Evolutionary conservation across 2,888 invertebrate species (phyloP).

Genomic region (Coecobrya sp.): DNA sequence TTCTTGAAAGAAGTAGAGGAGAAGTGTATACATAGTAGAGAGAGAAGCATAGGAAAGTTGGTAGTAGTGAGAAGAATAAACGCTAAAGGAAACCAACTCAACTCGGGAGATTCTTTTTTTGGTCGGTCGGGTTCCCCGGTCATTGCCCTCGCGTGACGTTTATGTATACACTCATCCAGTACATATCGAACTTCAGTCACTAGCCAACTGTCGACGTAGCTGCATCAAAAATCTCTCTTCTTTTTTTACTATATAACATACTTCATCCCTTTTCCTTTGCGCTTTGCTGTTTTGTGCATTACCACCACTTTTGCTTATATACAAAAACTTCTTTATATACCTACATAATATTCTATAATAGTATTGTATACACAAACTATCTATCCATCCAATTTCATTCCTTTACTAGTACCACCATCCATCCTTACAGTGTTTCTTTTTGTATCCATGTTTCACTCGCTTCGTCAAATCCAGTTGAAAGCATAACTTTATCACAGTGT

Average conservation of each 20-base stretch:
- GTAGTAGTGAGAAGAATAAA: constrained; percentile 6
- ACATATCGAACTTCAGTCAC: constrained; percentile 79
- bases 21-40: neutral
- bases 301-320: constrained; percentile 26
- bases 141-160: constrained; percentile 86
- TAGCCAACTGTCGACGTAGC: constrained; percentile 77
- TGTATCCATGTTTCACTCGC: no score
- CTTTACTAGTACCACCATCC: neutral
- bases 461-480: no score
- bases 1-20: constrained; percentile 1
- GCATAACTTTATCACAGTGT: no score
- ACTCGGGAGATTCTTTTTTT: constrained; percentile 76
- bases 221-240: constrained; percentile 66
- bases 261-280: neutral
- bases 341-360: neutral
- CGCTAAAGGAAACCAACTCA: constrained; percentile 48
- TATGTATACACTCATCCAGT: constrained; percentile 77
- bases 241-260: neutral
- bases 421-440: no score
- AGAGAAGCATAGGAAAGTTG: neutral
- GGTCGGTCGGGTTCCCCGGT: constrained; percentile 85
- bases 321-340: neutral
- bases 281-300: constrained; percentile 51
- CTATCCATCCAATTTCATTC: neutral
- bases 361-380: neutral